Conservation (phyloP, 1,140 invertebrate species). For the Sipha flava region DNA sequence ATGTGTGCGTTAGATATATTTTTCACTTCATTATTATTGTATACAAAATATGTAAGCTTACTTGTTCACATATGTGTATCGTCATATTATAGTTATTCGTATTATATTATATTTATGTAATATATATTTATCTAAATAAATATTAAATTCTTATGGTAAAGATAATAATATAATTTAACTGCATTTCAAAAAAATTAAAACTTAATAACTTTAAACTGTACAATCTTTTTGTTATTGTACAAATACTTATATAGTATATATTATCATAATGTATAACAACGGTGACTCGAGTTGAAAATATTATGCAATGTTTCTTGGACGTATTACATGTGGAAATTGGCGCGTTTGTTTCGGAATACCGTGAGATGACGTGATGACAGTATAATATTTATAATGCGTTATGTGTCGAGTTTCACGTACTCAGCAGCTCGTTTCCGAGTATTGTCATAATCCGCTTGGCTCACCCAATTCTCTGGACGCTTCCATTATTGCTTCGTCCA, state of each 20-base stretch:
- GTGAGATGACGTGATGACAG: background rate
- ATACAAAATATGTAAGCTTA: conserved; percentile 5
- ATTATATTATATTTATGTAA: background rate
- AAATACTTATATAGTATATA: background rate
- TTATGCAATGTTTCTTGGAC: background rate
- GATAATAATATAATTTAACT: background rate
- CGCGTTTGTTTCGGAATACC: background rate
- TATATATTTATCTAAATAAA: background rate
- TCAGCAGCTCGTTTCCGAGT: conserved; percentile 30
- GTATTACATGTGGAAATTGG: background rate
- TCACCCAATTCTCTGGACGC: background rate
- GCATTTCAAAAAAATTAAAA: background rate
- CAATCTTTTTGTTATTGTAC: background rate
- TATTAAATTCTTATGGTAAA: background rate
- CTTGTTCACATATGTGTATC: background rate
- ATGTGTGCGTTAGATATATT: background rate
- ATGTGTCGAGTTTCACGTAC: background rate
- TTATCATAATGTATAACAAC: background rate
- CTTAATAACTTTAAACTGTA: background rate
- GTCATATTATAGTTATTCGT: no score
- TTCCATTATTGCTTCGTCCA: conserved; percentile 30
- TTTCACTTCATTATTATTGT: background rate
- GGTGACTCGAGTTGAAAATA: background rate
- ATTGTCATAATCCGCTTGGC: conserved; percentile 26
- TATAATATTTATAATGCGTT: background rate